Conservation (phyloP, 2,113 vertebrate species). For the Clarias magur region DNA sequence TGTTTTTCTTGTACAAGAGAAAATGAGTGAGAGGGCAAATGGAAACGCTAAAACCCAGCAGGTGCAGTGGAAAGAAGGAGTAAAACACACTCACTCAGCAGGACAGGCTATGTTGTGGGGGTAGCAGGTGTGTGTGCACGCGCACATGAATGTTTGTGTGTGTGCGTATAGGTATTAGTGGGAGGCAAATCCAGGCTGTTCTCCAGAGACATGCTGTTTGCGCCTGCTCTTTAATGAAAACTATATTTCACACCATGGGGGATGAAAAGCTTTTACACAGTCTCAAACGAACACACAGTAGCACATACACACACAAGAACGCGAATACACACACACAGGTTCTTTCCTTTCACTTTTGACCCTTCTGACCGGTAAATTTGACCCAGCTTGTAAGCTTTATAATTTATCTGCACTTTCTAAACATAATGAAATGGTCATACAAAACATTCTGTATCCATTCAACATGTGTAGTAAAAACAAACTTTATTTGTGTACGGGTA, state of each 20-base stretch:
- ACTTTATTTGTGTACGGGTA: not conserved
- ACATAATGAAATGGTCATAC: not conserved
- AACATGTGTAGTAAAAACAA: not conserved
- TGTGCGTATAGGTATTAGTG: slow-evolving; percentile 28
- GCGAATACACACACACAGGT: slow-evolving; percentile 7
- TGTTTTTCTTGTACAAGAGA: not conserved
- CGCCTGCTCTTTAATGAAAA: slow-evolving; percentile 48
- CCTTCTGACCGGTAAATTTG: not conserved
- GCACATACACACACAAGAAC: slow-evolving; percentile 10
- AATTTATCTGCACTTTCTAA: not conserved
- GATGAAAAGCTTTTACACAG: not conserved
- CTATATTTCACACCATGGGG: slow-evolving; percentile 47
- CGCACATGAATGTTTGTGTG: slow-evolving; percentile 30
- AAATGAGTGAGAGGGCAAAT: slow-evolving; percentile 5
- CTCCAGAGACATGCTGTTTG: slow-evolving; percentile 28
- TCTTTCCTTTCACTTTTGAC: not conserved
- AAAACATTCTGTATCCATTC: not conserved
- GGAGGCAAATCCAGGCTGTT: slow-evolving; percentile 6
- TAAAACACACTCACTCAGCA: slow-evolving; percentile 19
- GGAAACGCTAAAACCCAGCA: not conserved
- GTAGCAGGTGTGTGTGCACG: slow-evolving; percentile 12
- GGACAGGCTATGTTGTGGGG: not conserved
- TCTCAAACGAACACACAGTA: not conserved
- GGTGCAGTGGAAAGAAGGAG: not conserved
- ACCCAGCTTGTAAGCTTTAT: not conserved